Base-by-base conservation (phyloP, 2,888 invertebrate genomes). In the Drosophila antonietae region DNA sequence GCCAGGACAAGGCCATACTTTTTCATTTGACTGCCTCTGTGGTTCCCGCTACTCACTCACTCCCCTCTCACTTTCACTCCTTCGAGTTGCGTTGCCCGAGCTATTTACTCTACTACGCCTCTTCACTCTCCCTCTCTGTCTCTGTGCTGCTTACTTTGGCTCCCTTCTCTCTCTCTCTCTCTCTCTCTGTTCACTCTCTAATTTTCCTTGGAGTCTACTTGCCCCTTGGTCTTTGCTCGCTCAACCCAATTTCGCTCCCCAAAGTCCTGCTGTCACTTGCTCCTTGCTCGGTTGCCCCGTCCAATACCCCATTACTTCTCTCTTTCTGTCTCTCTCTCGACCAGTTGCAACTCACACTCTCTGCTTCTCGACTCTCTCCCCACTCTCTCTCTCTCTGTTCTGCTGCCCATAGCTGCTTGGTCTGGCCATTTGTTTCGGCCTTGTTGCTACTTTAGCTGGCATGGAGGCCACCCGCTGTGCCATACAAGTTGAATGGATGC, bases 21-120 rank as follows among this genome's bases (percentile, higher is more conserved):
- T 77, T 74, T 70, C 78, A 77, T 77, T 77, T 77, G 64, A 67
- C 67, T 72, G 60, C 28, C 49, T 55, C 57, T 55, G 52, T 18
- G 20, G 39, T 23, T 23, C 9, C 37, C 33, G 9, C 52, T 37
- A 7, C 20, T 1, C 14, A 0, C 37, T 7, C n/a, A 35, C 35
- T 52, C 37, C 35, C 20, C 15, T 23, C 23, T 2, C 23, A 18
- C 58, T 37, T 18, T 58, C 20, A 23, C 37, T 68, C 35, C 52
- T 37, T 23, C 9, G 20, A 35, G 14, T 35, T 20, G 15, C 9
- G 35, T 37, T 18, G 20, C 20, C 51, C 14, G 35, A 14, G 51
- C 51, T 31, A 4, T 28, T 47, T 47, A 10, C 31, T 31, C 31
- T 49, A n/a, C 28, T 31, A 33, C 12, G n/a, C 12, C 31, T 49